Evolutionary conservation across 2,113 vertebrate genomes (phyloP).

Genomic region (Sinocyclocheilus grahami): DNA sequence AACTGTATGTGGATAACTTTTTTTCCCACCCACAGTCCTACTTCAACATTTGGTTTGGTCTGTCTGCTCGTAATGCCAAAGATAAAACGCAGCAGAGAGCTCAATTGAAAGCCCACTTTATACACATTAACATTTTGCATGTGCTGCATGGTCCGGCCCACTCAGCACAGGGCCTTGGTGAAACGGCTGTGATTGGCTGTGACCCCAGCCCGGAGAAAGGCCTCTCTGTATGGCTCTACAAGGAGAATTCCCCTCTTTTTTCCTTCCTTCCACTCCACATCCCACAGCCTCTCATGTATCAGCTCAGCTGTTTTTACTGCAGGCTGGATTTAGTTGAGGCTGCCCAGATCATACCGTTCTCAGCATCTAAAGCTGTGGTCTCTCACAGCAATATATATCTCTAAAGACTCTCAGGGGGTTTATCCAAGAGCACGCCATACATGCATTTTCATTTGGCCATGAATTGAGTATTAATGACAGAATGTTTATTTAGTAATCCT

Average conservation of each 20-base stretch:
- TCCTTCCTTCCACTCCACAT: slow-evolving; percentile 11
- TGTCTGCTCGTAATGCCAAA: not conserved
- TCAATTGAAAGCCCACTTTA: slow-evolving; percentile 18
- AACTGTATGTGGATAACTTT: no score
- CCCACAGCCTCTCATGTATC: slow-evolving; percentile 36
- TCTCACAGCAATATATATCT: slow-evolving; percentile 15
- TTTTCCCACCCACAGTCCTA: not conserved
- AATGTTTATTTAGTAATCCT: slow-evolving; percentile 7
- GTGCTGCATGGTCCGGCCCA: slow-evolving; percentile 24
- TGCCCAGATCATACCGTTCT: slow-evolving; percentile 10
- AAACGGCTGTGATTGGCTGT: slow-evolving; percentile 16
- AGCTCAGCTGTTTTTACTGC: slow-evolving; percentile 35
- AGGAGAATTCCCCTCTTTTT: slow-evolving; percentile 49
- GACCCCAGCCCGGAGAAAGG: slow-evolving; percentile 37
- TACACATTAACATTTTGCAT: slow-evolving; percentile 51
- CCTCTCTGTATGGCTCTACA: slow-evolving; percentile 45
- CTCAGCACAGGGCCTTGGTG: slow-evolving; percentile 21
- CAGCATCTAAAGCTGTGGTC: not conserved
- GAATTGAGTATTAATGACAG: not conserved
- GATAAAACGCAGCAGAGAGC: slow-evolving; percentile 33
- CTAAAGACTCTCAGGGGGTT: slow-evolving; percentile 6
- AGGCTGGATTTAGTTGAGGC: slow-evolving; percentile 12
- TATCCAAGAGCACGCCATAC: slow-evolving; percentile 16
- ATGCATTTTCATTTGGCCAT: not conserved
- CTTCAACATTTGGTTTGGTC: not conserved